phyloP scores from a whole-genome alignment of 1,140 invertebrate genomes.

The Brachionus rotundiformis region DNA sequence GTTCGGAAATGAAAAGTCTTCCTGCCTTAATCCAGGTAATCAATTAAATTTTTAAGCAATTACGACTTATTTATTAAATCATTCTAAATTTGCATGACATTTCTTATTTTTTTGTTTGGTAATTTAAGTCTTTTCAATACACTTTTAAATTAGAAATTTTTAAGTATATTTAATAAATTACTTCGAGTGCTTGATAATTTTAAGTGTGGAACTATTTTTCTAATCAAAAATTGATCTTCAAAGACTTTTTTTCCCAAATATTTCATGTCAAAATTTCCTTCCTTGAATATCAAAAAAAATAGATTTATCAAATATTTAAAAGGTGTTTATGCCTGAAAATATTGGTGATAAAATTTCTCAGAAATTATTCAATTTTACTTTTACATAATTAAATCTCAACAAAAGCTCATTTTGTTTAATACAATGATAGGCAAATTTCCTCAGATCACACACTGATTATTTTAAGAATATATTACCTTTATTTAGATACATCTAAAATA shows the following conservation, averaged over 20 bases:
- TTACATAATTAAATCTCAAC: background rate
- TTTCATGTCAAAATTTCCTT: background rate
- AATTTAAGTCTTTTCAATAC: background rate
- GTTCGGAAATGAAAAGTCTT: background rate
- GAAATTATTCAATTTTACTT: background rate
- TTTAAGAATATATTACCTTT: background rate
- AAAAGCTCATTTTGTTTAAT: too few relatives aligned
- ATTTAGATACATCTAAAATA: slow-evolving; percentile 2
- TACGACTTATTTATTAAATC: background rate
- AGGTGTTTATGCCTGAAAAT: background rate
- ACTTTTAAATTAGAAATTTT: background rate
- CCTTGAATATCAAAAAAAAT: background rate
- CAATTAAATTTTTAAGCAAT: background rate
- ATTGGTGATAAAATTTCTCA: background rate
- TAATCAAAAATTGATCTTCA: background rate
- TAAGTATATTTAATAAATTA: background rate
- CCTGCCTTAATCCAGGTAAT: background rate
- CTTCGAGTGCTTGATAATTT: background rate
- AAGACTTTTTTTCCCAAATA: background rate
- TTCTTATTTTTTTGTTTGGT: too few relatives aligned
- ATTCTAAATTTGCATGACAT: background rate
- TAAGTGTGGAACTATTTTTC: background rate
- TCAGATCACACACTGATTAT: background rate
- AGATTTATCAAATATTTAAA: background rate
- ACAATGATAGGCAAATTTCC: background rate